Evolutionary conservation across 2,113 vertebrate genomes (phyloP), one percentile per base, ranked within the genome.

Genomic region (Hippocampus barbouri): DNA sequence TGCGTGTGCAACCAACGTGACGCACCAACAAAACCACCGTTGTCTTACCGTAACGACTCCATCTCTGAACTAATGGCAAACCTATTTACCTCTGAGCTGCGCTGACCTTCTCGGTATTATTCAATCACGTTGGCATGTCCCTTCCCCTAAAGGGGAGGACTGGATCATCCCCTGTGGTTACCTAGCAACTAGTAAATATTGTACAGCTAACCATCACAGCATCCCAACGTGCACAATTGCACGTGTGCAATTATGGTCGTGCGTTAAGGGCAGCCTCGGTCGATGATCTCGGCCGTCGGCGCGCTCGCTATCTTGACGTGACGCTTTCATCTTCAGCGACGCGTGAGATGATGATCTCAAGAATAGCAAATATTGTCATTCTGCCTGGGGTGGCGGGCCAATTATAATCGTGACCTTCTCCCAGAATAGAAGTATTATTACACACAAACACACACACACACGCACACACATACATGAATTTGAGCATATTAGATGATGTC

Each of bases 101-200:
- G 51, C 78, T 57, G 61, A 81, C 88, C 83, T 85, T 86, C 71
- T 86, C 81, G 71, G 80, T 83, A 85, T 92, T 88, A 89, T 87
- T 84, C 82, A 87, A 79, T 83, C 73, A 69, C 70, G 82, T 79
- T 80, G 89, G 86, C 84, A 87, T 82, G 83, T 86, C 79, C 83
- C 78, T 83, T 68, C 14, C 76, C 79, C 80, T 56, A 77, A 38
- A 79, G 63, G 41, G 77, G 79, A 83, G 72, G 66, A 71, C 59
- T 88, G 86, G 91, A 74, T 90, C 88, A 90, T 86, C 80, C 34
- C 82, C 72, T 77, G 66, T 38, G 49, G 90, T 91, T 85, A 86
- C 91, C 83, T 86, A 89, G 91, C 90, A 92, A 91, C 89, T 74
- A 83, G 81, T 83, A 91, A 92, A 92, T 89, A 91, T 91, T 92